Evolutionary conservation across 23 tunicate species (phyloP), one percentile per base, ranked within the genome.

Genomic region (Phallusia fumigata): DNA sequence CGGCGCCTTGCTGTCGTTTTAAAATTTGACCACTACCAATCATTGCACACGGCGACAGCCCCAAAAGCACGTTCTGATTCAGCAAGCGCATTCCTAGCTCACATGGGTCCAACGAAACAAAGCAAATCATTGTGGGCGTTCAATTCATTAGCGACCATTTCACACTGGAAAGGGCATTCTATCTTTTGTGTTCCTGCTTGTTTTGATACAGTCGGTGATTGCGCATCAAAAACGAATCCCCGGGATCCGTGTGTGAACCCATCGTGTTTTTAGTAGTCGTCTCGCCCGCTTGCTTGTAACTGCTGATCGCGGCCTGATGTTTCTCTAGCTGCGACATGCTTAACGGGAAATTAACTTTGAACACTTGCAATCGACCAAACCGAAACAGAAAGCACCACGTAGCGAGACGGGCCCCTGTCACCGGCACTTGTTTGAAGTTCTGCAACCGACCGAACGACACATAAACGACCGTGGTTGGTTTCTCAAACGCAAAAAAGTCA

Each of bases 351-450:
- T 58, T 58, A 58, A 58, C 69, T 58, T 58, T 58, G 69, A 21
- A 22, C 69, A 24, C 69, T 58, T 22, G 69, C 69, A 58, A 58
- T 58, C 69, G 69, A 58, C 28, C 69, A 58, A 58, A 58, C 69
- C 69, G 69, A 58, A 58, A 58, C 69, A 58, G 69, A 58, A 58
- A 58, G 69, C 69, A 58, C 69, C 15, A 2, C 69, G 69, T 58
- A 58, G 11, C 28, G 69, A 58, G 69, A 58, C 28, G 3, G 5
- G 28, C 69, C 16, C 69, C 47, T 40, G 47, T 40, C 10, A 40
- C 47, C 47, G 47, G 47, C 47, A 40, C 47, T 3, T 40, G 47
- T 58, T 58, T 58, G 69, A 58, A 58, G 28, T 58, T 21, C 28
- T 58, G 28, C 69, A 58, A 2, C 28, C 15, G 13, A 58, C 69